Base-by-base conservation (phyloP, 2,113 vertebrate species). In the Candoia aspera region DNA sequence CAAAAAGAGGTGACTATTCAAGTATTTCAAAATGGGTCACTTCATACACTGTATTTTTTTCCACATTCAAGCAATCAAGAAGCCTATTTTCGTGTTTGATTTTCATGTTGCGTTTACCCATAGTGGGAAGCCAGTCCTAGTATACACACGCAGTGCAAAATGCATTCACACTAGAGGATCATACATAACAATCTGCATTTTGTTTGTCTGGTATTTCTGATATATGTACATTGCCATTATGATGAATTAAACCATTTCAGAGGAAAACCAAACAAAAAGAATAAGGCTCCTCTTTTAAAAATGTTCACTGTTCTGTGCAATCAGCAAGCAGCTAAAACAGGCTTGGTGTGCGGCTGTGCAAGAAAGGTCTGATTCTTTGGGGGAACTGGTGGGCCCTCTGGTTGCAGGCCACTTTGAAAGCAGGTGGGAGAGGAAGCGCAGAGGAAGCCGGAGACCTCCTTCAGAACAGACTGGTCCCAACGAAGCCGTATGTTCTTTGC, bases 391-490 rank as follows among this genome's bases (percentile, higher is more conserved):
- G 37, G 73, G 68, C 73, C 68, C 87, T 62, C 84, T 79, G 33
- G 17, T 89, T 89, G 64, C 87, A 85, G 87, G 87, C 58, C 57
- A 85, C 79, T 57, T 19, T 89, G 46, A 92, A 46, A 92, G 79
- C 87, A 85, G 79, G 73, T 85, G 73, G 87, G 57, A 85, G 33
- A 21, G 73, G 73, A 85, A 21, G 37, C 29, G 9, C 87, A 83
- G 86, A 84, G 87, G 87, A 85, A 84, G 87, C 64, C 37, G 84
- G 85, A 92, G 87, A 84, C 33, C 68, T 37, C 4, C 46, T 64
- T 92, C 73, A 85, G 58, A 89, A 92, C n/a, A 85, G 19, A 49
- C 73, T 85, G 73, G 87, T 85, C 84, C 87, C 8, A 89, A 89
- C 42, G 87, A 62, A 89, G 87, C 58, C 64, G 21, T 54, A 24